A percentile compares a stretch with the other conserved stretches of the same genome.
Conservation (phyloP, 2,113 vertebrate genomes). For the Nerophis ophidion region DNA sequence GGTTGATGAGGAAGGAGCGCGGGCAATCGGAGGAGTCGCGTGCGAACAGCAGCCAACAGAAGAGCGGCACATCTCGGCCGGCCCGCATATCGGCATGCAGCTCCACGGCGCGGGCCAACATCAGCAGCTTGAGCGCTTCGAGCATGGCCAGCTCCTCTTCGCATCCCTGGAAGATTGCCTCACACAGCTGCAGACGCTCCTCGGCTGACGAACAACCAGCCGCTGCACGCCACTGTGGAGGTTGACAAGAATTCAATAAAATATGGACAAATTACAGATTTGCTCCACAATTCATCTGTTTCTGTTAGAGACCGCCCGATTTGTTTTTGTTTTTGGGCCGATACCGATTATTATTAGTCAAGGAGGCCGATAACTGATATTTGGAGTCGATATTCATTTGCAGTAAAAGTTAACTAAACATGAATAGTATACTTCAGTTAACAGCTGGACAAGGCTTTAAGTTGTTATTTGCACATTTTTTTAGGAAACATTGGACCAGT, state of each 20-base stretch:
- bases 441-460: no score
- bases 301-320: no score
- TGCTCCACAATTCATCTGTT: no score
- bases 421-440: no score
- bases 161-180: slow-evolving; percentile 79
- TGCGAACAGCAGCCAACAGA: slow-evolving; percentile 93
- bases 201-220: slow-evolving; percentile 30
- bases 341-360: no score
- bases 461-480: no score
- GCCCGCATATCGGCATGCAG: slow-evolving; percentile 77
- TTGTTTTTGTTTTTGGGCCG: no score
- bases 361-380: no score
- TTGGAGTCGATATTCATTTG: no score
- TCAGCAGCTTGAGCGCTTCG: slow-evolving; percentile 92
- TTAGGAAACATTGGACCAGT: no score
- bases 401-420: no score
- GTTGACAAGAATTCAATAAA: not conserved
- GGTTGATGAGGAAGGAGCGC: slow-evolving; percentile 84
- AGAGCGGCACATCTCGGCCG: slow-evolving; percentile 84
- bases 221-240: slow-evolving; percentile 58
- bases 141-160: slow-evolving; percentile 87
- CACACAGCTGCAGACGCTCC: slow-evolving; percentile 79
- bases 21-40: slow-evolving; percentile 88
- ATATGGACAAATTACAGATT: not conserved
- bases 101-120: slow-evolving; percentile 83